Evolutionary conservation across 1,140 invertebrate genomes (phyloP).

Genomic region (Aphis gossypii): DNA sequence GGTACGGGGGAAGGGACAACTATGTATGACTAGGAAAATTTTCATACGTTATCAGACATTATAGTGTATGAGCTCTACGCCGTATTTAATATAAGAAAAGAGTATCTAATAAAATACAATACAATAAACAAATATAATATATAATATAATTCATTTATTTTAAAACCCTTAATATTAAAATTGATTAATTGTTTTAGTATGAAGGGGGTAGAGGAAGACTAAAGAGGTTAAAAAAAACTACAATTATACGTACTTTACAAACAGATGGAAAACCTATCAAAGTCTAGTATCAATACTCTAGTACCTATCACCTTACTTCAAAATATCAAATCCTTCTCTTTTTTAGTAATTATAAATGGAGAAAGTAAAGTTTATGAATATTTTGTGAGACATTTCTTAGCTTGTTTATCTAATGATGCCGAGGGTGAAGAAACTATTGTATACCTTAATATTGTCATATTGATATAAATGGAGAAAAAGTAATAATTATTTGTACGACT

Average conservation of each 20-base stretch:
- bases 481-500: conserved; percentile 60
- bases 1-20: no score
- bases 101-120: no score
- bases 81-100: no score
- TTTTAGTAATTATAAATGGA: conserved; percentile 71
- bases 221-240: not conserved
- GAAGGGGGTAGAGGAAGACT: no score
- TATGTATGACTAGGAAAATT: no score
- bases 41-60: no score
- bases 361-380: conserved; percentile 94
- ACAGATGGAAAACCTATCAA: conserved; percentile 98
- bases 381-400: conserved; percentile 95
- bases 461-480: conserved; percentile 82
- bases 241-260: conserved; percentile 74
- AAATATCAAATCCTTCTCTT: conserved; percentile 99
- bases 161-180: no score
- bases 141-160: not conserved
- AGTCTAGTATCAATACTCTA: conserved; percentile 92
- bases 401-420: conserved; percentile 93
- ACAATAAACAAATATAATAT: not conserved
- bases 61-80: no score
- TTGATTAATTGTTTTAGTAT: no score
- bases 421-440: conserved; percentile 85
- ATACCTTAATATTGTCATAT: conserved; percentile 67
- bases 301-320: conserved; percentile 99